These are phyloP conservation scores for Campylorhamphus procurvoides DNA, from an alignment of 2,113 vertebrate genomes.

Conservation along the genomic window DNA sequence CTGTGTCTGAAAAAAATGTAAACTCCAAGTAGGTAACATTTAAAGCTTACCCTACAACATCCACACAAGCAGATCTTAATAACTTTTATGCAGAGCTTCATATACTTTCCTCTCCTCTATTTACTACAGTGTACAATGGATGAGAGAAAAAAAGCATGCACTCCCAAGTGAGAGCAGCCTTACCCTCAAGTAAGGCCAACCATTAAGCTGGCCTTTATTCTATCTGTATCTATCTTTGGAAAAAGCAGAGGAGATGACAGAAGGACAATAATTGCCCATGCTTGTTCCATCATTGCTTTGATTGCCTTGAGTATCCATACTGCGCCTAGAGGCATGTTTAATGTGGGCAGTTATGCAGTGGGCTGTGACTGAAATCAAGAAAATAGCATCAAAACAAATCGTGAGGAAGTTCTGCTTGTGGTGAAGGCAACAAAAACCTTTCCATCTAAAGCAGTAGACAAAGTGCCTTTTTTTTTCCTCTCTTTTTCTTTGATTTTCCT, in stretches of 20 bases:
- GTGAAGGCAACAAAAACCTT: not conserved
- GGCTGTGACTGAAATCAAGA: not conserved
- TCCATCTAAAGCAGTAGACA: not conserved
- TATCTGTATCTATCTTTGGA: not conserved
- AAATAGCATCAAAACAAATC: not conserved
- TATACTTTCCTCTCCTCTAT: not conserved
- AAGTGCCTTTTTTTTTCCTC: too few species aligned
- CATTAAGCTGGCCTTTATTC: not conserved
- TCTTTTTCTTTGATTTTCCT: not conserved
- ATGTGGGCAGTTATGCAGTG: not conserved
- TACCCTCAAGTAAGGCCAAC: not conserved
- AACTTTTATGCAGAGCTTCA: not conserved
- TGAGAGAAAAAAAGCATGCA: not conserved
- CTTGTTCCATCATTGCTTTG: not conserved
- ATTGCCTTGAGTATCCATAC: not conserved
- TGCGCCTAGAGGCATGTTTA: not conserved
- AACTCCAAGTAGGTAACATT: not conserved
- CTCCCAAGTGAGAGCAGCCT: not conserved
- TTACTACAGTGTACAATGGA: fast-evolving
- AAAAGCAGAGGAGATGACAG: not conserved
- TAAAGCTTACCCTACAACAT: not conserved
- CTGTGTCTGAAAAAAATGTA: not conserved
- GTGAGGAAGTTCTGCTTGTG: not conserved
- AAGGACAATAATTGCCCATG: not conserved
- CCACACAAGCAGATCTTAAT: not conserved